Base-by-base conservation (phyloP, 2,888 invertebrate genomes). In the Thymelicus sylvestris region DNA sequence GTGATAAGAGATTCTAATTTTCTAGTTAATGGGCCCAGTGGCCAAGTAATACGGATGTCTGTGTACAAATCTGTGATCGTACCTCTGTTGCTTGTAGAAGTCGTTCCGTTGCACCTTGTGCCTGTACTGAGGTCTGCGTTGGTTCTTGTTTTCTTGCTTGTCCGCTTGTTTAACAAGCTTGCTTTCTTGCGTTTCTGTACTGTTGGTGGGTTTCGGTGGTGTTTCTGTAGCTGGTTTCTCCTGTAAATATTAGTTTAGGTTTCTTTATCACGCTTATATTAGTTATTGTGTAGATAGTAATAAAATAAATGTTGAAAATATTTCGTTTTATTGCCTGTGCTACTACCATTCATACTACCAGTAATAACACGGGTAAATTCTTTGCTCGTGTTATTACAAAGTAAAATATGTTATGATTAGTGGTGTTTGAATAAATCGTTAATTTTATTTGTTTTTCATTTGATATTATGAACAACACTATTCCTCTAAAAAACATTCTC, bases 21-120 rank as follows among this genome's bases (percentile, higher is more conserved):
- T 68, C 82, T 90, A 94, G 77, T 93, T 94, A 38, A 94, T 94
- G 50, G 94, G 91, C n/a, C 93, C 93, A 0, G 93, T 92, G 10
- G 93, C 92, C 64, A 94, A 77, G 72, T 93, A 94, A 71, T 92
- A 93, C 2, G 93, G 93, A 62, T 90, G 90, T 68, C 93, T 76
- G 2, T 88, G 89, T 82, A 90, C 89, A 63, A 93, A 92, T 60
- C 93, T 75, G 10, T 79, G 84, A 67, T 93, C 93, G 71, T 92
- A 93, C 88, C 93, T 89, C 74, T 90, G 90, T 73, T 91, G 91
- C 62, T 90, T 88, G 73, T 90, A 93, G 83, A 90, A 91, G 60
- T 92, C 91, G 73, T 85, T 86, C 4, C 87, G 73, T 65, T 89
- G 86, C 10, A 91, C 75, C 61, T 91, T 92, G 74, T 81, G 79